These are phyloP conservation scores for Montipora efflorescens DNA, from an alignment of 64 coral and sea anemone genomes.

Conservation along the genomic window DNA sequence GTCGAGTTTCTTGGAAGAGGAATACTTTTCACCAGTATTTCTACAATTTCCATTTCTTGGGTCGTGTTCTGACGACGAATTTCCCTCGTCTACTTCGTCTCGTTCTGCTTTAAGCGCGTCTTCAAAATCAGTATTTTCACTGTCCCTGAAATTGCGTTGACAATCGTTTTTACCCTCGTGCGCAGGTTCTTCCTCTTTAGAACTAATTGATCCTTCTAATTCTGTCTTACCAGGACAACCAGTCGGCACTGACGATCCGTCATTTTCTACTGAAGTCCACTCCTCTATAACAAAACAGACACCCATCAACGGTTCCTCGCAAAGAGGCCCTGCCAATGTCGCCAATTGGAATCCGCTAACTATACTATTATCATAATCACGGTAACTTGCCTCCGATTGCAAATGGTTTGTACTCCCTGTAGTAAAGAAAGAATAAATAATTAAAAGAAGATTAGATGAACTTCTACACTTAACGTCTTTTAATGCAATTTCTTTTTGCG, in stretches of 20 bases:
- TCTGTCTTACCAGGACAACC: background rate
- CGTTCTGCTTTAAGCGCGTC: background rate
- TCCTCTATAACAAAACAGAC: conserved; percentile 94
- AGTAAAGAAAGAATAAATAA: background rate
- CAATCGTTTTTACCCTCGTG: background rate
- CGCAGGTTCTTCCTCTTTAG: background rate
- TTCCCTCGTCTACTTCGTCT: background rate
- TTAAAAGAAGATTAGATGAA: background rate
- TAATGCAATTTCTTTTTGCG: too few relatives aligned
- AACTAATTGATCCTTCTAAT: conserved; percentile 5
- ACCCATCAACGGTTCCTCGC: conserved; percentile 97
- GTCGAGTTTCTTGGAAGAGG: conserved; percentile 34
- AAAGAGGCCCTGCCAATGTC: conserved; percentile 84
- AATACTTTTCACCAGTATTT: background rate
- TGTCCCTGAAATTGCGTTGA: background rate
- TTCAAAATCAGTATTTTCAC: background rate
- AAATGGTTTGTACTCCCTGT: background rate
- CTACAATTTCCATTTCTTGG: background rate
- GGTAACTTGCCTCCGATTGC: conserved; percentile 21
- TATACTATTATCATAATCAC: conserved; percentile 93
- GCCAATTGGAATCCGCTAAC: conserved; percentile 93
- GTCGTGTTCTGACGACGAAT: background rate
- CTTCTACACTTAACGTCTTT: background rate
- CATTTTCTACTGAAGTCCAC: conserved; percentile 48
- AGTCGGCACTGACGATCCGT: background rate